phyloP scores from a whole-genome alignment of 2,113 vertebrate species.

The Brienomyrus longianalis region DNA sequence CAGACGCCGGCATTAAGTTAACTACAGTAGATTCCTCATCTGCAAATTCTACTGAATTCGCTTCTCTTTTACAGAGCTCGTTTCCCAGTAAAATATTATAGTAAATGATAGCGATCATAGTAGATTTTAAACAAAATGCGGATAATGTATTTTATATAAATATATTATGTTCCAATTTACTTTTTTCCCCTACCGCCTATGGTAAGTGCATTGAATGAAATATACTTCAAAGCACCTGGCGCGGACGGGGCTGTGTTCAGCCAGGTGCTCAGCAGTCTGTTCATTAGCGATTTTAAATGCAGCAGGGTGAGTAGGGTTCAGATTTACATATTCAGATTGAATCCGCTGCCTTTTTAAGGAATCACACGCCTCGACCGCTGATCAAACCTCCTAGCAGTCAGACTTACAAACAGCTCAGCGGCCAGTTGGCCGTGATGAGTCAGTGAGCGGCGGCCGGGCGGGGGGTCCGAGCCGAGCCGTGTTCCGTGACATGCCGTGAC shows the following conservation, averaged over 20 bases:
- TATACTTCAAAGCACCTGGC: slow-evolving; percentile 7
- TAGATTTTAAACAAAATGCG: background rate
- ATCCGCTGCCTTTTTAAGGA: background rate
- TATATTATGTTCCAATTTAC: background rate
- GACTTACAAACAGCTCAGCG: background rate
- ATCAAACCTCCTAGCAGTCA: slow-evolving; percentile 1
- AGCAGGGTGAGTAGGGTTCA: background rate
- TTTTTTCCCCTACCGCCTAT: background rate
- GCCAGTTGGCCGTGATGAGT: slow-evolving; percentile 17
- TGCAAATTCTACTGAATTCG: background rate
- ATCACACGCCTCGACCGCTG: background rate
- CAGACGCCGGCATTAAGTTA: background rate
- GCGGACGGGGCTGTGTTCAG: background rate
- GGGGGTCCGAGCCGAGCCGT: background rate
- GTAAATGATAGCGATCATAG: background rate
- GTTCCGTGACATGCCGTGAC: slow-evolving; percentile 16
- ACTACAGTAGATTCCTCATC: background rate
- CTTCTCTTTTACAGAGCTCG: background rate
- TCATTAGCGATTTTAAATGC: slow-evolving; percentile 1
- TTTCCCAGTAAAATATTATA: background rate
- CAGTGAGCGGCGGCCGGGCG: background rate
- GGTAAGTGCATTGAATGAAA: background rate
- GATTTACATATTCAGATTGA: background rate
- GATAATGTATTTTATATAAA: background rate
- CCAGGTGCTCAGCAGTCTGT: slow-evolving; percentile 8